Evolutionary conservation across 1,140 invertebrate species (phyloP).

Genomic region (Sarcophaga peregrina): DNA sequence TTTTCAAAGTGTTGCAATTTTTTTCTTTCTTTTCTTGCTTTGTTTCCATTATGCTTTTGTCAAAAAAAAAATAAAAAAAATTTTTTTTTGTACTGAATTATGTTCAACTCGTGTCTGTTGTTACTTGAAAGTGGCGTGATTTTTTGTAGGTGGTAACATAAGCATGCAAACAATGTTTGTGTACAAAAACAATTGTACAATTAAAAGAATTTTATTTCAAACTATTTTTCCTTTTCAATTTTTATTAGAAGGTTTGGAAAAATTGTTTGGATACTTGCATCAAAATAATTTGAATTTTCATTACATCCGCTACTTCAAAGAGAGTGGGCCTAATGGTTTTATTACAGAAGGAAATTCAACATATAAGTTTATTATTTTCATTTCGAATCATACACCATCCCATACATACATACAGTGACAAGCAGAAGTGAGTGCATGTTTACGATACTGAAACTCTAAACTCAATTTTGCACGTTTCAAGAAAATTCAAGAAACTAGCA

Average conservation of each 20-base stretch:
- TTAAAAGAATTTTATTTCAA: background rate
- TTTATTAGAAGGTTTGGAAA: too few species aligned
- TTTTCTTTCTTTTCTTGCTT: background rate
- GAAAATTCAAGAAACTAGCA: too few species aligned
- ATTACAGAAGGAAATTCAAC: too few species aligned
- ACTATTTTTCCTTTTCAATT: too few species aligned
- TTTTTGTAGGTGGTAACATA: constrained; percentile 22
- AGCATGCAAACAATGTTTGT: constrained; percentile 2
- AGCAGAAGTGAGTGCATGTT: too few species aligned
- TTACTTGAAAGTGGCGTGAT: background rate
- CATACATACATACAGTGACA: too few species aligned
- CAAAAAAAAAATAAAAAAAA: too few species aligned
- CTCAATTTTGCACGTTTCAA: too few species aligned
- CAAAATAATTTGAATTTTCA: background rate
- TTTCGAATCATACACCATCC: too few species aligned
- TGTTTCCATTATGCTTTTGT: background rate
- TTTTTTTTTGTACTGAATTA: background rate
- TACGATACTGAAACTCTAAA: too few species aligned
- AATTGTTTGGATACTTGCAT: too few species aligned
- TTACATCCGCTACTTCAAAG: background rate
- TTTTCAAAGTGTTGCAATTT: background rate
- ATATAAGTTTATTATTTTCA: too few species aligned
- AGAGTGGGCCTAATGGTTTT: background rate
- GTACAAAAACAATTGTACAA: background rate
- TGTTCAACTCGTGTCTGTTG: background rate